These are phyloP conservation scores for Holacanthus passer DNA, from an alignment of 2,113 vertebrate species.

Conservation along the genomic window DNA sequence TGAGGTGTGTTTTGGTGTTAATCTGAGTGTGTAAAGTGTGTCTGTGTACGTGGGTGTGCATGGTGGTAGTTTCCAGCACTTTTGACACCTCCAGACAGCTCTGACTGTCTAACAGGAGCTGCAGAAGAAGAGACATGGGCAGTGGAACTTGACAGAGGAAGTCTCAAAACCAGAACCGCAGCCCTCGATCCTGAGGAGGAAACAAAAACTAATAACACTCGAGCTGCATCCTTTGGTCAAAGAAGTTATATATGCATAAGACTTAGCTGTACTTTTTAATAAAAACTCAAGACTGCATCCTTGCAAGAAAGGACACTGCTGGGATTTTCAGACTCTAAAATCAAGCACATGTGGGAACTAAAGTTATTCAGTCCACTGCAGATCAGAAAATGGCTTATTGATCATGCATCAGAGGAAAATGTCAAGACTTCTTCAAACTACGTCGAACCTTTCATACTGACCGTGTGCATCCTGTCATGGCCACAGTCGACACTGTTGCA, in stretches of 20 bases:
- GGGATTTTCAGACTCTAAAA: background rate
- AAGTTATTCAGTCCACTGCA: background rate
- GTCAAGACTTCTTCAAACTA: background rate
- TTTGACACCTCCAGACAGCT: slow-evolving; percentile 20
- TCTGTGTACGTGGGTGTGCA: slow-evolving; percentile 6
- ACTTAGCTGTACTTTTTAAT: too few species aligned
- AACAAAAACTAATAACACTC: background rate
- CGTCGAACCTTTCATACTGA: background rate
- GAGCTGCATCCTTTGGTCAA: background rate
- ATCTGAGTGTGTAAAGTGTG: slow-evolving; percentile 22
- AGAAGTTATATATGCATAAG: background rate
- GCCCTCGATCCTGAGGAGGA: background rate
- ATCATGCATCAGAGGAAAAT: background rate
- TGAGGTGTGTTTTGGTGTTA: slow-evolving; percentile 28
- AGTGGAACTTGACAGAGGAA: slow-evolving; percentile 57
- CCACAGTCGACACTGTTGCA: background rate
- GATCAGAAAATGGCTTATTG: background rate
- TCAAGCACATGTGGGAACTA: background rate
- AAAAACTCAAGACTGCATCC: background rate
- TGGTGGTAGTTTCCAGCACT: slow-evolving; percentile 13
- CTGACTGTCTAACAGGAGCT: slow-evolving; percentile 40
- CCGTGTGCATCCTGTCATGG: background rate
- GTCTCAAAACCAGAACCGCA: slow-evolving; percentile 34
- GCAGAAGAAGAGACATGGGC: slow-evolving; percentile 37
- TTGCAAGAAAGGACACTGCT: background rate